A percentile compares a stretch with the other conserved stretches of the same genome.
phyloP scores from a whole-genome alignment of 2,113 vertebrate genomes.

The Halcyon senegalensis region DNA sequence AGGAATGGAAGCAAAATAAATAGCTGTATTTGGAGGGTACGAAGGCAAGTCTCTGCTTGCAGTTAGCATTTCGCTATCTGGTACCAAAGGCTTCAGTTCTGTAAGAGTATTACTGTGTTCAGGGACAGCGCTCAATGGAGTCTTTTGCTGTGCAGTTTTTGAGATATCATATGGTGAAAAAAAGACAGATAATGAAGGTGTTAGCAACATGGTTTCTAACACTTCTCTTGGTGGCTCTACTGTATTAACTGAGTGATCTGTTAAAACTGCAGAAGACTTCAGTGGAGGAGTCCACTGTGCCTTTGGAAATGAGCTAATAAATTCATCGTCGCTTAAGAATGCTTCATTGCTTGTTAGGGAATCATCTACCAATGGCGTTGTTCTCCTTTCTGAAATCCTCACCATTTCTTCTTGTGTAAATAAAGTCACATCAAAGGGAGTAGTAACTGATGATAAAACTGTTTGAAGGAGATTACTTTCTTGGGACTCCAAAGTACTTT shows the following conservation, averaged over 20 bases:
- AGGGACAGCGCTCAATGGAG: neutral
- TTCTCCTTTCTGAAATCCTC: slow-evolving; percentile 26
- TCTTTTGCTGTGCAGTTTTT: slow-evolving; percentile 22
- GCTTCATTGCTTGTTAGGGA: slow-evolving; percentile 61
- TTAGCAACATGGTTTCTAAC: neutral
- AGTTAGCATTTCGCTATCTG: slow-evolving; percentile 2
- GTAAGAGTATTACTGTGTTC: neutral
- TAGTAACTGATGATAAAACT: slow-evolving; percentile 16
- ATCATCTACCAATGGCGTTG: neutral
- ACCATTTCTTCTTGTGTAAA: slow-evolving; percentile 31
- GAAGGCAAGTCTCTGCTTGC: slow-evolving; percentile 48
- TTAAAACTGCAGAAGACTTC: slow-evolving; percentile 42
- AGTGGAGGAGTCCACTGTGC: slow-evolving; percentile 59
- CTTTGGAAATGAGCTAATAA: slow-evolving; percentile 74
- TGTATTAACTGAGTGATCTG: slow-evolving; percentile 20
- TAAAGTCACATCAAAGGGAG: slow-evolving; percentile 55
- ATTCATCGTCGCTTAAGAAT: slow-evolving; percentile 50
- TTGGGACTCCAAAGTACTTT: slow-evolving; percentile 63
- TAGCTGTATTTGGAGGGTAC: slow-evolving; percentile 20
- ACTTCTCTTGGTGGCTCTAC: slow-evolving; percentile 33
- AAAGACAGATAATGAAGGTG: slow-evolving; percentile 41
- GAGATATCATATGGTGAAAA: neutral
- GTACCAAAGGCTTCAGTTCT: slow-evolving; percentile 5
- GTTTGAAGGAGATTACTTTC: slow-evolving; percentile 37
- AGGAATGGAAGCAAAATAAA: slow-evolving; percentile 41